Conservation (phyloP, 2,797 vertebrate genomes). For the Mallotus villosus region DNA sequence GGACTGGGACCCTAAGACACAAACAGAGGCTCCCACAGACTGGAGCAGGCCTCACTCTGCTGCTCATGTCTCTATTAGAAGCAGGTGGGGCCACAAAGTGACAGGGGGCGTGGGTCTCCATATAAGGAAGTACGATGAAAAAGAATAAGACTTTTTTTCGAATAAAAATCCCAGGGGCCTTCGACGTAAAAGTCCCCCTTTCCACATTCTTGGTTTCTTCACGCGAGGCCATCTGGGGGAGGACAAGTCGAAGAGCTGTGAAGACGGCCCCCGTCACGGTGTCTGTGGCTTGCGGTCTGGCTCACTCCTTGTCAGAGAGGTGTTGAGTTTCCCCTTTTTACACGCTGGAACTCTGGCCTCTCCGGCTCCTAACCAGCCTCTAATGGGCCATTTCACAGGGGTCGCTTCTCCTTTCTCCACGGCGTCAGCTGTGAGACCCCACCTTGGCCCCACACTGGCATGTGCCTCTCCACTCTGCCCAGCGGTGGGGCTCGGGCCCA, state of each 20-base stretch:
- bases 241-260: constrained; percentile 54
- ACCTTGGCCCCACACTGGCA: constrained; percentile 59
- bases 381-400: constrained; percentile 73
- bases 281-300: constrained; percentile 36
- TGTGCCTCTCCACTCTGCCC: constrained; percentile 55
- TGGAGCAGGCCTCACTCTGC: constrained; percentile 43
- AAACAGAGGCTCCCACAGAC: constrained; percentile 31
- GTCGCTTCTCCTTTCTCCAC: constrained; percentile 73
- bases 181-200: constrained; percentile 22
- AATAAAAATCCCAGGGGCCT: background rate
- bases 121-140: no score
- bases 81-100: constrained; percentile 20
- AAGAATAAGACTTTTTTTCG: background rate
- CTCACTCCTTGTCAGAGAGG: constrained; percentile 49
- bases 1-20: constrained; percentile 63
- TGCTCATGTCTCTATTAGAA: constrained; percentile 55
- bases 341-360: constrained; percentile 55
- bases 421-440: constrained; percentile 70
- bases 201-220: background rate
- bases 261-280: constrained; percentile 29
- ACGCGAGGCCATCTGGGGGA: constrained; percentile 3
- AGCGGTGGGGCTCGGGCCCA: constrained; percentile 65
- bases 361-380: constrained; percentile 63
- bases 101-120: background rate
- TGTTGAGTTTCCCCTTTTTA: constrained; percentile 62